Conservation (phyloP, 2,113 vertebrate genomes). For the Dunckerocampus dactyliophorus region DNA sequence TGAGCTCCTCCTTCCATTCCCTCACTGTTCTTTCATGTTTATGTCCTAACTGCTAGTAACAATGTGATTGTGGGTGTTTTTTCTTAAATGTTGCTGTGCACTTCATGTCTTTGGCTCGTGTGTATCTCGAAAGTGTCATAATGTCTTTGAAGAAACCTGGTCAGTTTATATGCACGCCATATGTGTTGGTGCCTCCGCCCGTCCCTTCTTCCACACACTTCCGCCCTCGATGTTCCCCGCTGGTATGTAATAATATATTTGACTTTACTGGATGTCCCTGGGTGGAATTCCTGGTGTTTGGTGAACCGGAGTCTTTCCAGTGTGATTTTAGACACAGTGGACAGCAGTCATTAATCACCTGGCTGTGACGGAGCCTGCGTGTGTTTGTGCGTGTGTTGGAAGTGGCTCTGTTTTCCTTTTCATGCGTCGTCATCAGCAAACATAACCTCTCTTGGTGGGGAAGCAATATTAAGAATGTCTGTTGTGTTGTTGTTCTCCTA, state of each 20-base stretch:
- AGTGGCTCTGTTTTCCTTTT: slow-evolving; percentile 41
- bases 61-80: background rate
- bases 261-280: slow-evolving; percentile 60
- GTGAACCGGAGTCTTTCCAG: slow-evolving; percentile 62
- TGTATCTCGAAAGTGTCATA: background rate
- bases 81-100: background rate
- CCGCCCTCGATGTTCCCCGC: slow-evolving; percentile 23
- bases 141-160: background rate
- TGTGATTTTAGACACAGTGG: slow-evolving; percentile 63
- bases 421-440: slow-evolving; percentile 51
- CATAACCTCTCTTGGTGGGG: slow-evolving; percentile 45
- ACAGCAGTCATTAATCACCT: slow-evolving; percentile 70
- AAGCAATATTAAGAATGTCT: slow-evolving; percentile 36
- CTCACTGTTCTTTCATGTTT: slow-evolving; percentile 7
- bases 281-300: slow-evolving; percentile 71
- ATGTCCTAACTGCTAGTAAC: background rate
- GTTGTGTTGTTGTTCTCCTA: slow-evolving; percentile 49
- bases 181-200: slow-evolving; percentile 19
- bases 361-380: slow-evolving; percentile 26
- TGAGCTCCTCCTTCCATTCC: slow-evolving; percentile 23
- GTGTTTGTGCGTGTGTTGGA: slow-evolving; percentile 40
- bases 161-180: slow-evolving; percentile 3
- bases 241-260: slow-evolving; percentile 66
- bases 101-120: background rate
- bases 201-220: slow-evolving; percentile 10